Conservation (phyloP, 2,113 vertebrate species). For the Tragelaphus buxtoni region DNA sequence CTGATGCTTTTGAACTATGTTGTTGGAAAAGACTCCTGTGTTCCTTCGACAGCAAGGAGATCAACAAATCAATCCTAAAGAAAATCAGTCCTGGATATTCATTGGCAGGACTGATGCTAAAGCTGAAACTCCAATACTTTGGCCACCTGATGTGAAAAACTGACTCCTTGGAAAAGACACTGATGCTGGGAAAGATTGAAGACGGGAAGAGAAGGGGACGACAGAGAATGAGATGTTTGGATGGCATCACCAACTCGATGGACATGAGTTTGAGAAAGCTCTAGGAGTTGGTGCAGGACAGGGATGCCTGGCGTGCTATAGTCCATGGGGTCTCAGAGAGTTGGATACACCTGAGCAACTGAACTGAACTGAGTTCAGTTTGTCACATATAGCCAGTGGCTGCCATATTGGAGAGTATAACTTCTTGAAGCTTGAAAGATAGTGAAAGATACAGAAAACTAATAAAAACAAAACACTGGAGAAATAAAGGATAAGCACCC, state of each 20-base stretch:
- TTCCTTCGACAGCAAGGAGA: background rate
- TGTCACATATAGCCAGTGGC: background rate
- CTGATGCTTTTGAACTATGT: background rate
- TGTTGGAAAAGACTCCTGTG: background rate
- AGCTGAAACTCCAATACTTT: too few relatives aligned
- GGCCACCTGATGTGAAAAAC: background rate
- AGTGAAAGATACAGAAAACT: background rate
- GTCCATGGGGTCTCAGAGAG: too few relatives aligned
- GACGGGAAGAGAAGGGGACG: too few relatives aligned
- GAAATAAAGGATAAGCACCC: background rate
- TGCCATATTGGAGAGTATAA: background rate
- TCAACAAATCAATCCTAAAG: background rate
- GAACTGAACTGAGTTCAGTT: background rate
- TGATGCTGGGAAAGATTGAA: too few relatives aligned
- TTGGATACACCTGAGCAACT: too few relatives aligned
- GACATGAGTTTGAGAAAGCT: too few relatives aligned
- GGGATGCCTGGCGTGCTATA: too few relatives aligned
- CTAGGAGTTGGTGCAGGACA: too few relatives aligned
- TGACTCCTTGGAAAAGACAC: background rate
- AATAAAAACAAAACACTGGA: background rate
- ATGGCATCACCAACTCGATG: too few relatives aligned
- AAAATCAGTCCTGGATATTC: background rate
- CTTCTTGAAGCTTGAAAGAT: background rate
- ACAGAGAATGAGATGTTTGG: too few relatives aligned
- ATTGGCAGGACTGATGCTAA: background rate